These are phyloP conservation scores for Heliconius erato DNA, from an alignment of 2,888 invertebrate genomes.

Conservation along the genomic window DNA sequence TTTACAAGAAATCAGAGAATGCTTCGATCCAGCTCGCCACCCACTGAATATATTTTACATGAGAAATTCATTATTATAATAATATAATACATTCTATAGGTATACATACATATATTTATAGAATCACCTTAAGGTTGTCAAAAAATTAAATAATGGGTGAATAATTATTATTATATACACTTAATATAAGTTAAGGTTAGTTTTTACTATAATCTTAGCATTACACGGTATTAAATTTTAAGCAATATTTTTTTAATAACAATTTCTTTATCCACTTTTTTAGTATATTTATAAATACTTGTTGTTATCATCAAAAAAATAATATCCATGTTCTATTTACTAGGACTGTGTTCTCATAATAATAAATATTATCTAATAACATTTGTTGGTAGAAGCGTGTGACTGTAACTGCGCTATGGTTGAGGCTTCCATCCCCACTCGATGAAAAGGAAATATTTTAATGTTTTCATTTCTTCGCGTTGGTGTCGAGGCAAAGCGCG, in stretches of 20 bases:
- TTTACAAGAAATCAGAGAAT: slow-evolving; percentile 75
- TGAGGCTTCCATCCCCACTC: too few relatives aligned
- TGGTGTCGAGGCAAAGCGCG: too few relatives aligned
- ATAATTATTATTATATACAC: not conserved
- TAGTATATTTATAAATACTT: not conserved
- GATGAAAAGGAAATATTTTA: too few relatives aligned
- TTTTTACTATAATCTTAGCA: not conserved
- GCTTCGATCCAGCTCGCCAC: slow-evolving; percentile 53
- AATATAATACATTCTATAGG: not conserved
- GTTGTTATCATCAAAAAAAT: not conserved
- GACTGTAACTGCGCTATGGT: too few relatives aligned
- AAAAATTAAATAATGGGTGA: not conserved
- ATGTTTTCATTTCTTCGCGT: too few relatives aligned
- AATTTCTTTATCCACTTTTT: too few relatives aligned
- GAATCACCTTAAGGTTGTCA: not conserved
- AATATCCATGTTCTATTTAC: not conserved
- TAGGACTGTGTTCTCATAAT: not conserved
- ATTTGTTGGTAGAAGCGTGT: too few relatives aligned
- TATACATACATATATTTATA: not conserved
- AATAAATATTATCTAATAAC: not conserved
- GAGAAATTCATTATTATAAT: slow-evolving; percentile 40
- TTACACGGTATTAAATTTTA: not conserved
- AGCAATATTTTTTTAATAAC: too few relatives aligned
- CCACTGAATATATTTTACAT: slow-evolving; percentile 42
- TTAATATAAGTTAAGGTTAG: not conserved